phyloP scores from a whole-genome alignment of 2,888 invertebrate species.

The Drosophila multiciliata region DNA sequence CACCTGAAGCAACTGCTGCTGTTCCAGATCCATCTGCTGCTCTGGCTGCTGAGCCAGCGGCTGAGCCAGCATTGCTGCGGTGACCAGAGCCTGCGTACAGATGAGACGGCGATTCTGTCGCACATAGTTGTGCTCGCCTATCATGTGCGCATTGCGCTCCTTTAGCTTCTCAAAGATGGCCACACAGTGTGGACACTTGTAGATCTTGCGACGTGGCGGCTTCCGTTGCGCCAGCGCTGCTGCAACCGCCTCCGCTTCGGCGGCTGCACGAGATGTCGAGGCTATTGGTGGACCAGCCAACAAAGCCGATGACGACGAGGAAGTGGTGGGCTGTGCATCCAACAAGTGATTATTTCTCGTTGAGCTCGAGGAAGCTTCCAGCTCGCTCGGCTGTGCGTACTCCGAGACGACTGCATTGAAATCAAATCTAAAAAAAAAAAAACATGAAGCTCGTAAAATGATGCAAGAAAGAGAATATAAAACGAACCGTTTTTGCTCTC shows the following conservation, averaged over 20 bases:
- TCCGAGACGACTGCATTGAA: constrained; percentile 63
- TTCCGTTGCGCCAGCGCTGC: constrained; percentile 62
- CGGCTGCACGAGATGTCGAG: constrained; percentile 65
- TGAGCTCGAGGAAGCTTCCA: constrained; percentile 46
- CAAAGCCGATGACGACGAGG: constrained; percentile 72
- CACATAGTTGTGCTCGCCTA: constrained; percentile 83
- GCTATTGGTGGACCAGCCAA: constrained; percentile 81
- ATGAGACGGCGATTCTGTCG: constrained; percentile 83
- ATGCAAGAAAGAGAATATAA: not conserved
- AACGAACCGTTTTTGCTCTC: constrained; percentile 74
- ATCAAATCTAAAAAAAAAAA: constrained; percentile 53
- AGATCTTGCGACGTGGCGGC: constrained; percentile 80
- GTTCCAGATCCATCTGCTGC: constrained; percentile 23
- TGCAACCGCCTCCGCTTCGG: constrained; percentile 61
- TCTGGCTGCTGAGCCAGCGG: constrained; percentile 14
- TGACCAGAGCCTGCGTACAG: constrained; percentile 69
- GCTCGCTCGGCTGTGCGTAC: constrained; percentile 38
- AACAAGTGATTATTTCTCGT: constrained; percentile 47
- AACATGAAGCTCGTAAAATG: not conserved
- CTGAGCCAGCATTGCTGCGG: constrained; percentile 34
- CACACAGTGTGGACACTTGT: constrained; percentile 83
- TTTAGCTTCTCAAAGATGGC: constrained; percentile 82
- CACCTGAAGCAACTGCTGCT: constrained; percentile 41
- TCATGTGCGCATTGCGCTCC: constrained; percentile 84
- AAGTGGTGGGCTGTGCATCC: constrained; percentile 65